These are phyloP conservation scores for Falcunculus frontatus DNA, from an alignment of 2,113 vertebrate genomes.

Conservation along the genomic window DNA sequence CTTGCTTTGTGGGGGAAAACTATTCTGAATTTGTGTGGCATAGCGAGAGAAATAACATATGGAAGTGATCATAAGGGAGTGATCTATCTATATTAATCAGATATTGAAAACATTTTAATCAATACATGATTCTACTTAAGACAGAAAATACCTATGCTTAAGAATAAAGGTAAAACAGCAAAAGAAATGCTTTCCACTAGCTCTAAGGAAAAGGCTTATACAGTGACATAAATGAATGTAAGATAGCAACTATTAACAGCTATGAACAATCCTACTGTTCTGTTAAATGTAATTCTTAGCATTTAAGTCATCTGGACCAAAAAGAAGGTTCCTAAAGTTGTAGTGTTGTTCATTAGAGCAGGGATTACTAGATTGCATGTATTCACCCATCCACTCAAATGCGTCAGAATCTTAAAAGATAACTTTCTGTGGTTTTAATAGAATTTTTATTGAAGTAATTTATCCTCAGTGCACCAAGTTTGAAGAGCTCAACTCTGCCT, in stretches of 20 bases:
- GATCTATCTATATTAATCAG: neutral
- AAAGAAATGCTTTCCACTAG: neutral
- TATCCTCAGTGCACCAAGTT: neutral
- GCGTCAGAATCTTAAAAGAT: neutral
- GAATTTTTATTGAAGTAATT: constrained; percentile 40
- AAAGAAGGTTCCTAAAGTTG: neutral
- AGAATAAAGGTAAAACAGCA: neutral
- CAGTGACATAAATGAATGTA: neutral
- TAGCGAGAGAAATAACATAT: neutral
- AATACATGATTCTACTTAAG: neutral
- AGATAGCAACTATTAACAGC: neutral
- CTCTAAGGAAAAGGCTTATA: neutral
- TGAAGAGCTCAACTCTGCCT: neutral
- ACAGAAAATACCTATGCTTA: neutral
- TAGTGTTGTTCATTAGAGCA: neutral
- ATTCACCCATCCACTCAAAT: neutral
- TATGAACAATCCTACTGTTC: neutral
- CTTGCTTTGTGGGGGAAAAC: neutral
- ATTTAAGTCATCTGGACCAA: neutral
- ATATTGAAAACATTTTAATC: neutral
- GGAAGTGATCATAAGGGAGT: neutral
- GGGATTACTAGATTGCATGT: neutral
- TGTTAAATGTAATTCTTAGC: neutral
- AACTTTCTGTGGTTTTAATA: constrained; percentile 30
- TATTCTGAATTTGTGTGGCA: neutral